phyloP scores from a whole-genome alignment of 2,797 vertebrate genomes.

The Coilia nasus region DNA sequence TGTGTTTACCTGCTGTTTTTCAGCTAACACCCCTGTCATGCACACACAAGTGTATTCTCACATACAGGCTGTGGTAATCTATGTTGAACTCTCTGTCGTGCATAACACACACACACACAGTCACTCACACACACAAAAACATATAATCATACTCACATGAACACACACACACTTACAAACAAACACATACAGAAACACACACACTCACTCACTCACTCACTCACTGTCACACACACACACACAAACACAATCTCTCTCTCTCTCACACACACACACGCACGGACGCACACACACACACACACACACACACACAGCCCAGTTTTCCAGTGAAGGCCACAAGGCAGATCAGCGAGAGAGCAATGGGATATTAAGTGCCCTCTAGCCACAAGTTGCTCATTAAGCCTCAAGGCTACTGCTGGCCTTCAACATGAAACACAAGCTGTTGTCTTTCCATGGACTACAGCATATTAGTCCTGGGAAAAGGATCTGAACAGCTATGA shows the following conservation, averaged over 20 bases:
- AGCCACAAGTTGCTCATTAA: neutral
- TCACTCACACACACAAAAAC: neutral
- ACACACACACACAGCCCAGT: slow-evolving; percentile 18
- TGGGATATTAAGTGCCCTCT: neutral
- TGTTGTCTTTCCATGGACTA: neutral
- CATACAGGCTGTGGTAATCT: no score
- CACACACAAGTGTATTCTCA: no score
- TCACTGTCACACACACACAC: neutral
- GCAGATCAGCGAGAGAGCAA: neutral
- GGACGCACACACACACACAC: slow-evolving; percentile 31
- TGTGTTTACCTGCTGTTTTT: neutral
- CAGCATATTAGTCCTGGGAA: neutral
- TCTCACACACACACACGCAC: neutral
- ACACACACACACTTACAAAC: slow-evolving; percentile 14
- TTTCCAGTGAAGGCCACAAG: neutral
- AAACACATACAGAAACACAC: neutral
- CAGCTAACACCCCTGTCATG: no score
- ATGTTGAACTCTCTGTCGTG: neutral
- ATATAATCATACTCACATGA: slow-evolving; percentile 21
- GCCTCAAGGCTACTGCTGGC: slow-evolving; percentile 1
- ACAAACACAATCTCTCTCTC: neutral
- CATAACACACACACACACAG: neutral
- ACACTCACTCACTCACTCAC: neutral
- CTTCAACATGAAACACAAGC: neutral
- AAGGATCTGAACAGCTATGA: neutral